Evolutionary conservation across 2,888 invertebrate species (phyloP).

Genomic region (Lottia gigantea): DNA sequence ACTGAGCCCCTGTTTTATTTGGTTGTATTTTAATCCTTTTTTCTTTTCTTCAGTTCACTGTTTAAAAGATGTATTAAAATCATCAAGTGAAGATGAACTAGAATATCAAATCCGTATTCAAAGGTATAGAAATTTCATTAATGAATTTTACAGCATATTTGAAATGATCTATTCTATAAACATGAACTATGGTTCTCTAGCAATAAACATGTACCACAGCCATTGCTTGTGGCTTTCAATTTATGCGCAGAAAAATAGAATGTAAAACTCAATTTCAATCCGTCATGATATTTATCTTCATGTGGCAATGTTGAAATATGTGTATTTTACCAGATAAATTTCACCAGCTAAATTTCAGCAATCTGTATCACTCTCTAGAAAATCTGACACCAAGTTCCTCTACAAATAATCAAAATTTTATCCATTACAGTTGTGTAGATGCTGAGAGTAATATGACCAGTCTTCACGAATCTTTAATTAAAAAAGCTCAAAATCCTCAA

Average conservation of each 20-base stretch:
- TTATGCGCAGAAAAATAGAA: no score
- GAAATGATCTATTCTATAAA: no score
- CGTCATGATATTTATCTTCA: no score
- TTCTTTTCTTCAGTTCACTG: constrained; percentile 56
- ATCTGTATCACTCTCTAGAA: neutral
- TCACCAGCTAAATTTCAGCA: neutral
- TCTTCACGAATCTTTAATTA: constrained; percentile 89
- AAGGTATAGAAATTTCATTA: constrained; percentile 55
- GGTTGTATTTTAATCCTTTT: no score
- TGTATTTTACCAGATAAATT: no score
- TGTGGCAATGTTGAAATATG: no score
- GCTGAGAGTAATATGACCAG: constrained; percentile 88
- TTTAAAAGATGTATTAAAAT: constrained; percentile 50
- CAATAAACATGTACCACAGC: no score
- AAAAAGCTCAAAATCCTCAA: constrained; percentile 69
- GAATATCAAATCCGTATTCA: constrained; percentile 61
- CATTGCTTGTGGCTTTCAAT: no score
- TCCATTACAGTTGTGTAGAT: constrained; percentile 42
- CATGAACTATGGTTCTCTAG: no score
- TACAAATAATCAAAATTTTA: neutral
- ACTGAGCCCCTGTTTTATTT: neutral
- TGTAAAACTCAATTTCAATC: no score
- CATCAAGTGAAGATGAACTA: constrained; percentile 48
- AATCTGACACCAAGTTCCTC: neutral
- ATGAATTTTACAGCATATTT: no score